Evolutionary conservation across 2,113 vertebrate genomes (phyloP).

Genomic region (Hyperopisus bebe): DNA sequence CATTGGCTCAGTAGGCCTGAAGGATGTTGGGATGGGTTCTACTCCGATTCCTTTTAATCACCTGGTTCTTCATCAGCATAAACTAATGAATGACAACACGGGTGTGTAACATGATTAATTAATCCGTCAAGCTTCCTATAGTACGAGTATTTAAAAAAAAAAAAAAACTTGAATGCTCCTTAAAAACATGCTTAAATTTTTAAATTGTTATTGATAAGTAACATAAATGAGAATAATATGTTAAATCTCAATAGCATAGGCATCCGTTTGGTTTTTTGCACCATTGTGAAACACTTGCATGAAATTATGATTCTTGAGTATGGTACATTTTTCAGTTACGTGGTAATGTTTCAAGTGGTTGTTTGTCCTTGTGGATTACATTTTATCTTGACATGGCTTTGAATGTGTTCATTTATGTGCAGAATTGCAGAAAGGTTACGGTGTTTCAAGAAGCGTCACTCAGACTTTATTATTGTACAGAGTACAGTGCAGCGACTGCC

Average conservation of each 20-base stretch:
- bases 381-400: neutral
- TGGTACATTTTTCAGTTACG: neutral
- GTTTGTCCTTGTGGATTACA: neutral
- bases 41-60: neutral
- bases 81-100: neutral
- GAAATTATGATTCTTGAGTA: neutral
- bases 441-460: neutral
- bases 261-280: neutral
- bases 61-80: neutral
- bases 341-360: neutral
- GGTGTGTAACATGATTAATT: neutral
- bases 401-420: neutral
- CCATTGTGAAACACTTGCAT: neutral
- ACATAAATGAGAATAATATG: neutral
- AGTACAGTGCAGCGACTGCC: neutral
- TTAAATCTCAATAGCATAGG: neutral
- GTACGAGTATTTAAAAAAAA: neutral
- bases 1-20: neutral
- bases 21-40: neutral
- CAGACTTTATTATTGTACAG: neutral
- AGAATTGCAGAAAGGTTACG: neutral
- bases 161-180: neutral
- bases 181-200: neutral
- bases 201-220: neutral
- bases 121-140: neutral